These are phyloP conservation scores for Drosophila anceps DNA, from an alignment of 2,888 invertebrate species.

Conservation along the genomic window DNA sequence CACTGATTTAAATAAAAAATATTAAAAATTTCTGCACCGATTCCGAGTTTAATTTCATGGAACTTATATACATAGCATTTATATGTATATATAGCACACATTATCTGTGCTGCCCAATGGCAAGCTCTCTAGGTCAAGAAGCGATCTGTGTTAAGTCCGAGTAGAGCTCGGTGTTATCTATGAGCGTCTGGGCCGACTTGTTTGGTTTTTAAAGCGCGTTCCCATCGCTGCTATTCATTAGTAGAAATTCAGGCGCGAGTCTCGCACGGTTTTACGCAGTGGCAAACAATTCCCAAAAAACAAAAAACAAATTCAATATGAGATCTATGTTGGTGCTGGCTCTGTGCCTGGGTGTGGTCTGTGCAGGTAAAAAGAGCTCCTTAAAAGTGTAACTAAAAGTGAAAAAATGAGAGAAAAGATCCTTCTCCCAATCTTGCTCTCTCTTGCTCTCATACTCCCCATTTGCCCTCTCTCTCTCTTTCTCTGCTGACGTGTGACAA, in stretches of 20 bases:
- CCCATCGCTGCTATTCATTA: constrained; percentile 65
- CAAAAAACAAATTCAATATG: constrained; percentile 70
- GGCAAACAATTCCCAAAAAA: constrained; percentile 22
- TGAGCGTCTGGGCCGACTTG: constrained; percentile 40
- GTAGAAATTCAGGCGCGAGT: constrained; percentile 69
- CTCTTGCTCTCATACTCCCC: not conserved
- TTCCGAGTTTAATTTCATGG: constrained; percentile 50
- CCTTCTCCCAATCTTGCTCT: not conserved
- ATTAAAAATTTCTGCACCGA: constrained; percentile 74
- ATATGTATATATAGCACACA: constrained; percentile 3
- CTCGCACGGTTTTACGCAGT: constrained; percentile 60
- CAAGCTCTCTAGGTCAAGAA: constrained; percentile 80
- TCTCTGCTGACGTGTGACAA: not conserved
- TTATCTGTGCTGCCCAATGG: constrained; percentile 47
- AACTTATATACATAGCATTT: not conserved
- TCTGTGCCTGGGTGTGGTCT: constrained; percentile 81
- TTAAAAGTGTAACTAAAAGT: constrained; percentile 20
- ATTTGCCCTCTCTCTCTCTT: not conserved
- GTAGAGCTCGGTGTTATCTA: constrained; percentile 45
- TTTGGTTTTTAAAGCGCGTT: constrained; percentile 59
- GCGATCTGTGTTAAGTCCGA: constrained; percentile 69
- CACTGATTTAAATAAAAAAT: constrained; percentile 36
- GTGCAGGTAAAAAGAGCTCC: constrained; percentile 83
- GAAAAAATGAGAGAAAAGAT: not conserved
- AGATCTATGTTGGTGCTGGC: constrained; percentile 81